Conservation (phyloP, 1,140 invertebrate species). For the Nasonia longicornis region DNA sequence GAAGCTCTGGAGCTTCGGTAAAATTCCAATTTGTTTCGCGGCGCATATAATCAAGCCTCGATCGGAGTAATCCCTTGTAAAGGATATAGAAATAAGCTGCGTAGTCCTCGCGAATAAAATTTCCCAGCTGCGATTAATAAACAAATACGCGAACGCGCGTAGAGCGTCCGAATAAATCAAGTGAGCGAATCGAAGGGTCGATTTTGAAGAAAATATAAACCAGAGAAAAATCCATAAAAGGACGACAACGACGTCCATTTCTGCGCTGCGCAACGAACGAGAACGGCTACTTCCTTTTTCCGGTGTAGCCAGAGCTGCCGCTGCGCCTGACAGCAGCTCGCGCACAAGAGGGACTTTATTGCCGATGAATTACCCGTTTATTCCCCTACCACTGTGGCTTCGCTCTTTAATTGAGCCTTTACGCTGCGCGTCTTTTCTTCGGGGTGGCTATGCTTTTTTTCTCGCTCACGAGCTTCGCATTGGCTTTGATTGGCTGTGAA, state of each 20-base stretch:
- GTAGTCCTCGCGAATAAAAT: too few relatives aligned
- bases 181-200: too few relatives aligned
- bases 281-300: neutral
- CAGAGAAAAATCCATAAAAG: too few relatives aligned
- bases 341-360: neutral
- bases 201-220: too few relatives aligned
- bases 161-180: too few relatives aligned
- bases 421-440: neutral
- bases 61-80: neutral
- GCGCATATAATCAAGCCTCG: neutral
- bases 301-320: neutral
- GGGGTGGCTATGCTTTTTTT: neutral
- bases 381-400: neutral
- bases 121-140: neutral
- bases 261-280: neutral
- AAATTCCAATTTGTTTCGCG: constrained; percentile 1
- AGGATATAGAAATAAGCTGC: neutral
- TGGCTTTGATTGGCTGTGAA: neutral
- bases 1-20: neutral
- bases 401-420: constrained; percentile 1
- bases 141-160: neutral
- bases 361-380: neutral
- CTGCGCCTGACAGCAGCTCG: neutral
- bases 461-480: too few relatives aligned
- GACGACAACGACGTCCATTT: too few relatives aligned